Evolutionary conservation across 2,797 vertebrate genomes (phyloP), one percentile per base, ranked within the genome.

Genomic region (Tenualosa ilisha): DNA sequence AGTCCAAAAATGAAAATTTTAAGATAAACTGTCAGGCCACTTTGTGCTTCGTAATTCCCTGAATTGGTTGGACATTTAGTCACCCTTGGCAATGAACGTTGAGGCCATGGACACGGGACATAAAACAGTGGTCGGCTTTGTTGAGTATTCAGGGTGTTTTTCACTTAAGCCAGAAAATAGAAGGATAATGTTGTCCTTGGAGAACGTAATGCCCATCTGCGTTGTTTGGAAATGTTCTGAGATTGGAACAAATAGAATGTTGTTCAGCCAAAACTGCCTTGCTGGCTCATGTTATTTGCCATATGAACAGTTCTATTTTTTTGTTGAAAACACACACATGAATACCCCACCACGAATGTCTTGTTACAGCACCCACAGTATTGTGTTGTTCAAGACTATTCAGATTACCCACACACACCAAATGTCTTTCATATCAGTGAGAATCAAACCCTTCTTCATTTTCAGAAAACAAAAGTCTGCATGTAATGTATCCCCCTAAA

Each of bases 121-220:
- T 75, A 75, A 75, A 40, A 75, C 37, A 75, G 37, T 43, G 37
- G 37, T 31, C 15, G 7, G 68, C 68, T 75, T 75, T 75, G 68
- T 75, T 43, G 37, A 43, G 6, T 75, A 43, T 75, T 75, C 68
- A 75, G 6, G 37, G 50, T 51, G 50, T 51, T 6, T 68, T 31
- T 37, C 43, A 20, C 17, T 20, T 43, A 6, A 40, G 11, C 65
- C 37, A 43, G 68, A 6, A 6, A 17, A 75, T 17, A 17, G 13
- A 75, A 75, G 68, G 37, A 43, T 75, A 43, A 75, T 75, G 37
- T 75, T 75, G 68, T 31, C 37, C 31, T 75, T 75, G 68, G 68
- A 75, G 37, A 6, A 37, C 37, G 20, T 8, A 24, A 75, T 75
- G 15, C 13, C 68, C 68, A 75, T 75, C 68, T 75, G 68, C 4